Percentiles rank a stretch among this genome's conserved stretches.
Evolutionary conservation across 2,113 vertebrate species (phyloP).

Genomic region (Cygnus buccinator): DNA sequence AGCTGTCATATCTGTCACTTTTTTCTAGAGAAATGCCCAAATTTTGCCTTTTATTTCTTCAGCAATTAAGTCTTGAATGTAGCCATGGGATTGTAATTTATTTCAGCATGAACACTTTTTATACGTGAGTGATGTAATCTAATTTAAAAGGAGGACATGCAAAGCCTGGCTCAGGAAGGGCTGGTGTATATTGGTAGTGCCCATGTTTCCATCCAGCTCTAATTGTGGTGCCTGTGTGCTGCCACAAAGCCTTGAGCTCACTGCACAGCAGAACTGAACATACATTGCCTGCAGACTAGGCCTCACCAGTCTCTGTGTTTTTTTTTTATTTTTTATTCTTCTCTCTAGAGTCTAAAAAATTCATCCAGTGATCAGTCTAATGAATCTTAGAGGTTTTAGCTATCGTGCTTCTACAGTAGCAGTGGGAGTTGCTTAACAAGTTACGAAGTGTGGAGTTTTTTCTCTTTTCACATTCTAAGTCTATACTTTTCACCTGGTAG

Average conservation of each 20-base stretch:
- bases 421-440: background rate
- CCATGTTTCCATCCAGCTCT: background rate
- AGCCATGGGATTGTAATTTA: background rate
- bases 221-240: background rate
- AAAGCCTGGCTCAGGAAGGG: background rate
- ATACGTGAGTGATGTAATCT: background rate
- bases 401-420: background rate
- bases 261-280: background rate
- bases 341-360: background rate
- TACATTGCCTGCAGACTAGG: background rate
- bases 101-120: background rate
- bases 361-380: background rate
- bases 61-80: background rate
- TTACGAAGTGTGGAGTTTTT: background rate
- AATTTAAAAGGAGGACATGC: background rate
- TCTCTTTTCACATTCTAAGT: background rate
- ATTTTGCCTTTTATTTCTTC: constrained; percentile 1
- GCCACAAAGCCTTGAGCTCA: background rate
- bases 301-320: background rate
- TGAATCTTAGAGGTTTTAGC: background rate
- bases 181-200: background rate
- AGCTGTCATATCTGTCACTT: background rate
- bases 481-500: background rate
- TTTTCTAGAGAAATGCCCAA: background rate
- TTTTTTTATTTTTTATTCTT: background rate